Conservation (phyloP, 2,113 vertebrate genomes). For the Alligator mississippiensis region DNA sequence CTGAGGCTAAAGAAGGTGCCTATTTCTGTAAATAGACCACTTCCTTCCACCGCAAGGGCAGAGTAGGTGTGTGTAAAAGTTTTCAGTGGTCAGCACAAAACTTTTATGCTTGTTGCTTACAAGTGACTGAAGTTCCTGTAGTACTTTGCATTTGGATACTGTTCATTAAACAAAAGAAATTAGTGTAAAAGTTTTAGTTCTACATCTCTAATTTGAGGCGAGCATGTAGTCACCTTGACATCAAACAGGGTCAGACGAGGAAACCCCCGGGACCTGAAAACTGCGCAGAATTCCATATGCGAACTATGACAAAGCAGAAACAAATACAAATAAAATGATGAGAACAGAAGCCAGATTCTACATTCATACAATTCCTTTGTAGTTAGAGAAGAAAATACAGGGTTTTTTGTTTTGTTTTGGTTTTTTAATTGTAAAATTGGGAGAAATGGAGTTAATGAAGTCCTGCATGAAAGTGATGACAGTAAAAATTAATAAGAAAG, state of each 20-base stretch:
- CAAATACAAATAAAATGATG: background rate
- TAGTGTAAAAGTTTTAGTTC: background rate
- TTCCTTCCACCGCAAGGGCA: constrained; percentile 9
- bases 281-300: background rate
- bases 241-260: background rate
- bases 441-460: background rate
- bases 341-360: background rate
- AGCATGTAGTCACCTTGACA: background rate
- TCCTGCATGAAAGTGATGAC: background rate
- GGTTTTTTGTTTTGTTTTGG: no score
- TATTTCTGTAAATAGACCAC: constrained; percentile 45
- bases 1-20: constrained; percentile 29
- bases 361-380: background rate
- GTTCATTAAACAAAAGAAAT: background rate
- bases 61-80: background rate
- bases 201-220: background rate
- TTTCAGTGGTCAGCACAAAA: background rate
- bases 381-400: background rate
- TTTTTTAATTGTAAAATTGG: background rate
- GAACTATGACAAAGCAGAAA: background rate
- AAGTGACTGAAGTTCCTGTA: background rate
- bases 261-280: background rate
- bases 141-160: background rate
- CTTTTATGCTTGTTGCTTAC: background rate
- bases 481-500: background rate